Conservation (phyloP, 2,797 vertebrate genomes). For the Oryzias sinensis region DNA sequence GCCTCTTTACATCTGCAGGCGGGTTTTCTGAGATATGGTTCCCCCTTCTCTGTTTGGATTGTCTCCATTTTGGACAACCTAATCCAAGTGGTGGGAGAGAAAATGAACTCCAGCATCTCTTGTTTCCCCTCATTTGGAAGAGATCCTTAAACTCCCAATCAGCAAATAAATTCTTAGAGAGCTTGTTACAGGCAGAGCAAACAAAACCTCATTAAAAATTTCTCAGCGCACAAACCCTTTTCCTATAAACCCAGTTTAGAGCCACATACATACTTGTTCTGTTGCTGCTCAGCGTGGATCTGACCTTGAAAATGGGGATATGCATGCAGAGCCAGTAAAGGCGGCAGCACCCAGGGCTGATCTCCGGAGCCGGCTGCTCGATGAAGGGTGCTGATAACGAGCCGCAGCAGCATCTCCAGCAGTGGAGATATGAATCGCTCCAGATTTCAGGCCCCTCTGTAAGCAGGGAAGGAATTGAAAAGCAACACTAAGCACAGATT, state of each 20-base stretch:
- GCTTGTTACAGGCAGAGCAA: slow-evolving; percentile 51
- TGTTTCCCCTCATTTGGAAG: slow-evolving; percentile 39
- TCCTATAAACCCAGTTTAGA: slow-evolving; percentile 46
- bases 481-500: slow-evolving; percentile 27
- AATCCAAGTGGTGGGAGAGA: slow-evolving; percentile 24
- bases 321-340: slow-evolving; percentile 34
- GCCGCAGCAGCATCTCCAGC: slow-evolving; percentile 42
- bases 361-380: slow-evolving; percentile 59
- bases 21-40: slow-evolving; percentile 40
- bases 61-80: slow-evolving; percentile 39
- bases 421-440: slow-evolving; percentile 57
- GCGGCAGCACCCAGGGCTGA: slow-evolving; percentile 50
- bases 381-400: slow-evolving; percentile 62
- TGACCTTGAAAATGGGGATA: slow-evolving; percentile 69
- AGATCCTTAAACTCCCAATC: slow-evolving; percentile 69
- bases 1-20: slow-evolving; percentile 55
- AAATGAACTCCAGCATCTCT: slow-evolving; percentile 49
- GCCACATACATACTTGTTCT: slow-evolving; percentile 29
- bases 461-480: slow-evolving; percentile 49
- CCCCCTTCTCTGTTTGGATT: slow-evolving; percentile 42
- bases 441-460: slow-evolving; percentile 50
- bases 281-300: slow-evolving; percentile 14
- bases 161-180: slow-evolving; percentile 38
- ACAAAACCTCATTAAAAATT: slow-evolving; percentile 72
- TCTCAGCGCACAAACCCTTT: slow-evolving; percentile 55